A percentile compares a stretch with the other conserved stretches of the same genome.
phyloP scores from a whole-genome alignment of 1,140 invertebrate genomes.

The Phocides pigmalion region DNA sequence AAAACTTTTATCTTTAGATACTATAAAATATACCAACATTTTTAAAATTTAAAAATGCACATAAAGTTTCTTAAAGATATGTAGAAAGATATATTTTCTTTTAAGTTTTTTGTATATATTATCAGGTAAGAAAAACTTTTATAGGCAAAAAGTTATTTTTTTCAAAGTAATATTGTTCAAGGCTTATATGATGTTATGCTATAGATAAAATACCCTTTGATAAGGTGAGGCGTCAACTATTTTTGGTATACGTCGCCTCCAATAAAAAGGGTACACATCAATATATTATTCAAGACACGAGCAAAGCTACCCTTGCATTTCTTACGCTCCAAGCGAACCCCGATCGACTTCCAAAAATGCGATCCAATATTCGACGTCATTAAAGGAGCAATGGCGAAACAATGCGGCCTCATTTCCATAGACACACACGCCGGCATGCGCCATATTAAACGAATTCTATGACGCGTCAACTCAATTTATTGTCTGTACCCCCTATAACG shows the following conservation, averaged over 20 bases:
- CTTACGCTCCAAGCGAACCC: neutral
- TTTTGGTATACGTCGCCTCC: neutral
- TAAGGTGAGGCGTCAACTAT: too few relatives aligned
- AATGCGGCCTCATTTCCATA: conserved; percentile 18
- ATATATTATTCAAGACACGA: neutral
- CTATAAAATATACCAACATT: too few relatives aligned
- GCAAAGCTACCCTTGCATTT: neutral
- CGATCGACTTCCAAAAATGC: conserved; percentile 26
- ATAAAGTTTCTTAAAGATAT: too few relatives aligned
- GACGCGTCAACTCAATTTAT: conserved; percentile 53
- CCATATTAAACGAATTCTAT: conserved; percentile 53
- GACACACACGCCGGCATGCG: conserved; percentile 23
- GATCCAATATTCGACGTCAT: conserved; percentile 26
- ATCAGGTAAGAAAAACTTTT: too few relatives aligned
- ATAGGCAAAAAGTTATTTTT: too few relatives aligned
- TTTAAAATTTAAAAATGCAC: too few relatives aligned
- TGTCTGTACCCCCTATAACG: conserved; percentile 43
- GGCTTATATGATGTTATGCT: too few relatives aligned
- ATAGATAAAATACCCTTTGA: too few relatives aligned
- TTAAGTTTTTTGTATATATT: too few relatives aligned
- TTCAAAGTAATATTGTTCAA: too few relatives aligned
- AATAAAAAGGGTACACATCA: neutral
- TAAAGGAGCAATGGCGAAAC: conserved; percentile 16
- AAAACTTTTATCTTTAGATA: neutral
- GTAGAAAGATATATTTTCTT: too few relatives aligned